These are phyloP conservation scores for Oenanthe oenanthe DNA, from an alignment of 2,113 vertebrate species.

Conservation along the genomic window DNA sequence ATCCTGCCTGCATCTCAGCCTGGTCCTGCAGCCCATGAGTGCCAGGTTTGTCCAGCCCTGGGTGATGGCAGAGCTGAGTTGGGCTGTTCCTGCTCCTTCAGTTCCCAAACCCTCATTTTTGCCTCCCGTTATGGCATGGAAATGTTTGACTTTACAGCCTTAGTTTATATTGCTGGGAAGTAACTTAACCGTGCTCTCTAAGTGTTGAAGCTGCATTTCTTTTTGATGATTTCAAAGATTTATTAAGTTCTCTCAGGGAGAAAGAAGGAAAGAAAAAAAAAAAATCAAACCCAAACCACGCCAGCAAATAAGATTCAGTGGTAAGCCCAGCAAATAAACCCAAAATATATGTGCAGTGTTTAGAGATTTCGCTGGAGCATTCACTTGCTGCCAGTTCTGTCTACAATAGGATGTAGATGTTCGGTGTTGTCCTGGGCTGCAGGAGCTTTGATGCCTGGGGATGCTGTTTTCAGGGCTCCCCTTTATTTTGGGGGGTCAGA, in stretches of 20 bases:
- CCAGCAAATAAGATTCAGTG: conserved; percentile 30
- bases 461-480: background rate
- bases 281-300: background rate
- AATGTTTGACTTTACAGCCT: conserved; percentile 51
- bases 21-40: background rate
- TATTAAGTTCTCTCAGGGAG: conserved; percentile 50
- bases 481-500: background rate
- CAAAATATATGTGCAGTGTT: conserved; percentile 30
- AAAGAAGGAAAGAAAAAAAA: background rate
- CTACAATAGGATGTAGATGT: background rate
- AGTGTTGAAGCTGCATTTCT: conserved; percentile 54
- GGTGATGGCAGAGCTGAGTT: fast-evolving
- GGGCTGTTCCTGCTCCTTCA: background rate
- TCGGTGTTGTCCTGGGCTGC: background rate
- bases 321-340: background rate
- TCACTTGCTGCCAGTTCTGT: background rate
- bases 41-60: background rate
- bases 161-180: conserved; percentile 17
- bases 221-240: conserved; percentile 60
- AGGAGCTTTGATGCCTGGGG: fast-evolving
- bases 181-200: conserved; percentile 13
- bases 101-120: background rate
- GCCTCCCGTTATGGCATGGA: background rate
- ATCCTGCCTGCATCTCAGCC: background rate
- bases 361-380: background rate